Percentiles rank a stretch among this genome's conserved stretches.
These are phyloP conservation scores for Donacobius atricapilla DNA, from an alignment of 2,113 vertebrate species.

Conservation along the genomic window DNA sequence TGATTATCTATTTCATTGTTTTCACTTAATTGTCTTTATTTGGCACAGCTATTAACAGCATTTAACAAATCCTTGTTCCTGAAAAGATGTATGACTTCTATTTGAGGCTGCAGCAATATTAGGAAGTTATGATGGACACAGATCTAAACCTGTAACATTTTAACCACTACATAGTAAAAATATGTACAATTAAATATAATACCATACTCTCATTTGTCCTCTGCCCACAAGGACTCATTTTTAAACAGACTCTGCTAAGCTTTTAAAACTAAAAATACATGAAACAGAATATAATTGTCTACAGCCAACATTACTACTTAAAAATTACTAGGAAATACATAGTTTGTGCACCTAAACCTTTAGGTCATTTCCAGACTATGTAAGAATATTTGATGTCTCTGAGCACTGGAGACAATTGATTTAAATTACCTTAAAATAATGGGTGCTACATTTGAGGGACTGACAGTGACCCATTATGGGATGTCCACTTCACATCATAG, in stretches of 20 bases:
- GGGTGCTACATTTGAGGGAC: not conserved
- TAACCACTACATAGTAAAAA: not conserved
- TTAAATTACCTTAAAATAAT: not conserved
- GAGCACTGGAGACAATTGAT: not conserved
- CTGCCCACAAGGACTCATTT: not conserved
- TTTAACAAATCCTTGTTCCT: not conserved
- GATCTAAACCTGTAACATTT: not conserved
- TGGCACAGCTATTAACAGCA: not conserved
- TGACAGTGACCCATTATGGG: not conserved
- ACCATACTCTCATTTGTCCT: not conserved
- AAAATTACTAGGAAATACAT: not conserved
- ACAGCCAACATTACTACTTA: not conserved
- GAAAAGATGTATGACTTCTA: not conserved
- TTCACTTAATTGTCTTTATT: not conserved
- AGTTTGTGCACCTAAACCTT: not conserved
- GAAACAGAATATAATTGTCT: not conserved
- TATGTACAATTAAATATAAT: not conserved
- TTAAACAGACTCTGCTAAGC: not conserved
- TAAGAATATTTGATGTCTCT: not conserved
- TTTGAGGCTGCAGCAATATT: not conserved
- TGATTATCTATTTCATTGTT: not conserved
- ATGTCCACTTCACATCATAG: not conserved
- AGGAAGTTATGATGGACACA: not conserved
- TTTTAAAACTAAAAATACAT: not conserved
- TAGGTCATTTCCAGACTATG: not conserved